Base-by-base conservation (phyloP, 2,888 invertebrate genomes). In the Junonia oenone region DNA sequence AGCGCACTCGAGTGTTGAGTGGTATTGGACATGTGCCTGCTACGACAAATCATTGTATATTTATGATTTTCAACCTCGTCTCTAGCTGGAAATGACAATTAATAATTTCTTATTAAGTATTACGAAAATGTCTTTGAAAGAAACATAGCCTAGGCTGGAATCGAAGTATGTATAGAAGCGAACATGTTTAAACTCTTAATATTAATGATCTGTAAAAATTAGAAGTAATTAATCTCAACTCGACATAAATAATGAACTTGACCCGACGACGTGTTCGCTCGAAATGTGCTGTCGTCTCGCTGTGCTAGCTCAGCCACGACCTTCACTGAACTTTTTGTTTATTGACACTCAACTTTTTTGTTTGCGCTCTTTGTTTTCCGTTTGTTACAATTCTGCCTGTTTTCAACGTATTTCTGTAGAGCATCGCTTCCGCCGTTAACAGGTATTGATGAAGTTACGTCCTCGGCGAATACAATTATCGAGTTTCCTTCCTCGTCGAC, bases 181-280 rank as follows among this genome's bases (percentile, higher is more conserved):
- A 11, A 29, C 11, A 33, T 9, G n/a, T 9, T 33, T 3, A n/a
- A 33, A n/a, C 4, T n/a, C 0, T 2, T 33, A 4, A n/a, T 1
- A 33, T n/a, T 33, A 33, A n/a, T 19, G 11, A 11, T 17, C 11
- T 40, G 3, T 4, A 4, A n/a, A 19, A 11, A 11, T n/a, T 4
- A 6, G 38, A 40, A 17, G 11, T 40, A 40, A 38, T 38, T 40
- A 40, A 38, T 38, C 38, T 38, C 11, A 22, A 22, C 13, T 26
- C 13, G 19, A n/a, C 22, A 26, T 29, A 38, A 17, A 43, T 51
- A 56, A 76, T 77, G 76, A 83, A 82, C 82, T 84, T 84, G 84
- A 85, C 84, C 83, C 61, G 66, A 45, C 56, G 45, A 13, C 9
- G 46, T 11, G 56, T 43, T 57, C 53, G 55, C 35, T 35, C 50